Base-by-base conservation (phyloP, 2,113 vertebrate species). In the Phylloscopus whistleri region DNA sequence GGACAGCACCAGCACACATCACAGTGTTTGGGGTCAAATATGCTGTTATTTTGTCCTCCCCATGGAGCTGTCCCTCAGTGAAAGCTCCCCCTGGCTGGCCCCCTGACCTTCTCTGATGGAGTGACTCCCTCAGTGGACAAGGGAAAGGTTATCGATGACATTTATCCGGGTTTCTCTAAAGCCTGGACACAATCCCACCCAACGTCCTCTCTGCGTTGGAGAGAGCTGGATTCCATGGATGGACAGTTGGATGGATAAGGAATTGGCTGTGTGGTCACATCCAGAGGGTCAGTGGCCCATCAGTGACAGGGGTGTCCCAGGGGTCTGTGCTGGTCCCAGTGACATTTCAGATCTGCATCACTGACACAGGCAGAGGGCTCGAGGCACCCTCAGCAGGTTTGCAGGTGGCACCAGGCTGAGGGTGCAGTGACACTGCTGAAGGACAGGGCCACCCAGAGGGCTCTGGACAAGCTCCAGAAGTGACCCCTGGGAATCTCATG, bases 281-380 rank as follows among this genome's bases (percentile, higher is more conserved):
- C 4, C 35, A 26, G 44, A 17, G 72, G 19, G 15, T 23, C 70
- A 19, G 60, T 23, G 59, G 44, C 44, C 67, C 72, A 11, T 8
- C 60, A 8, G 51, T 58, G 60, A 10, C 72, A 27, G 41, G 8
- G 69, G 22, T n/a, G 49, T 33, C 41, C 68, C 58, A 13, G 68
- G 62, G 58, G 2, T 26, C 18, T 2, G 3, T 6, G 16, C 39
- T 64, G 68, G 48, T 5, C 33, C 8, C 39, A 7, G 49, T 1
- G 59, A 1, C 9, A 3, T 28, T 48, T 4, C 1, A 6, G 17
- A 5, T 44, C 16, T 24, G 10, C 31, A 21, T 31, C 56, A 2
- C 3, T 72, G 67, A 11, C 80, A 12, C 80, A 16, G 72, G 6
- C 41, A 28, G 8, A 46, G 68, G 81, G 33, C 5, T 33, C 0